phyloP scores from a whole-genome alignment of 2,888 invertebrate genomes.

The Dichetophora obliterata region DNA sequence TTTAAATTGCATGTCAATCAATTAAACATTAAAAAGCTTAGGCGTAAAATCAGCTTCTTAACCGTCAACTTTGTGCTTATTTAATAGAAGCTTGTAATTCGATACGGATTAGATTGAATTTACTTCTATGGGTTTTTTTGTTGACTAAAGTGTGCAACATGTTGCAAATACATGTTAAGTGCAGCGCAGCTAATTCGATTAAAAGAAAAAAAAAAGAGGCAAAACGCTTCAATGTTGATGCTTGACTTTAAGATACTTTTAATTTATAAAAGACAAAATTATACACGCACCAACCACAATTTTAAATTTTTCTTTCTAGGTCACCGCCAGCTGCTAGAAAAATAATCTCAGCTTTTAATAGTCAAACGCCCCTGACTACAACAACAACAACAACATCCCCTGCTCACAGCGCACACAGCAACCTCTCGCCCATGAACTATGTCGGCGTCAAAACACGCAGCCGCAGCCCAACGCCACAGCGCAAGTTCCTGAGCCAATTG shows the following conservation, averaged over 20 bases:
- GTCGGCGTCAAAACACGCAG: conserved; percentile 69
- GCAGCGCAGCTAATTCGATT: conserved; percentile 32
- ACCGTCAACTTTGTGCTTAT: conserved; percentile 9
- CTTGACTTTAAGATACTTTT: not conserved
- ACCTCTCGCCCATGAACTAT: conserved; percentile 56
- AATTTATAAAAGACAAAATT: not conserved
- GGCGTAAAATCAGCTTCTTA: not conserved
- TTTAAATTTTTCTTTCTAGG: conserved; percentile 53
- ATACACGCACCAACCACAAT: not conserved
- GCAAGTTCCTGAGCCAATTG: conserved; percentile 67
- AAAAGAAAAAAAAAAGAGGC: not conserved
- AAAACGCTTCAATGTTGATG: not conserved
- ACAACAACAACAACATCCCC: conserved; percentile 46
- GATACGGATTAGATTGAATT: conserved; percentile 13
- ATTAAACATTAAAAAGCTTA: conserved; percentile 28
- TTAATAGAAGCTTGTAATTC: conserved; percentile 9
- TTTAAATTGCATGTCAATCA: conserved; percentile 31
- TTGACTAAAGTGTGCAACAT: not conserved
- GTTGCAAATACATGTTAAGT: not conserved
- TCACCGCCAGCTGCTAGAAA: conserved; percentile 68
- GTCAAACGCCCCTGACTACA: conserved; percentile 44
- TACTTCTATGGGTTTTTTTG: not conserved
- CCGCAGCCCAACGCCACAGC: conserved; percentile 72
- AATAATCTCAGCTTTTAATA: conserved; percentile 57
- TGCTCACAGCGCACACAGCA: conserved; percentile 39